Base-by-base conservation (phyloP, 1,140 invertebrate species). In the Amyelois transitella region DNA sequence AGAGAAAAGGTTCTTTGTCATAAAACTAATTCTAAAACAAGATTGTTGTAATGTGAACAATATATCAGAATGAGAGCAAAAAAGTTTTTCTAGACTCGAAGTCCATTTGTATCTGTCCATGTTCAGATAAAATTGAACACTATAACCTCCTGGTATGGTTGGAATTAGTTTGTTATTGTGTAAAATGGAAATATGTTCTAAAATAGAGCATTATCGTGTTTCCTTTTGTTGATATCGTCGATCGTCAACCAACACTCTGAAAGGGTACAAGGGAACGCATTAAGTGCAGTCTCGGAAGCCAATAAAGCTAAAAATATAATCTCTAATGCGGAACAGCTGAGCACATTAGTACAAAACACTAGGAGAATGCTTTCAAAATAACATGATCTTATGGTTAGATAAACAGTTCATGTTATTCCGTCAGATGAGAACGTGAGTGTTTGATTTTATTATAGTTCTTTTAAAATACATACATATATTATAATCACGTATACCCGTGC, bases 211-310 rank as follows among this genome's bases (percentile, higher is more conserved):
- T 21, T 48, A 48, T 48, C 45, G 45, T 48, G 45, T 22, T 48
- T 17, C 45, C 45, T 38, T 48, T 48, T 21, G 45, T 48, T 48
- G 45, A 52, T 53, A 56, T 56, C 44, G 53, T 61, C 53, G 43
- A 61, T 61, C 50, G 28, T 50, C 59, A 19, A 24, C 43, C 43
- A 10, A 48, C 45, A 20, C 20, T 48, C 45, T 48, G 21, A 48
- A 48, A 48, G 45, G 45, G 45, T 48, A 48, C 45, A 48, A 48
- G 25, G 38, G 32, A 48, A 60, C 56, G 48, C 32, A 38, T 38
- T 38, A 48, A 18, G 19, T 12, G 7, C 18, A 12, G 45, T 21
- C 45, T 21, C 45, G 45, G 45, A 48, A 48, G 18, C 20, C 45
- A 20, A 20, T 48, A 19, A 48, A 48, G 17, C 18, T 48, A 48